These are phyloP conservation scores for Takifugu flavidus DNA, from an alignment of 2,113 vertebrate species.

Conservation along the genomic window DNA sequence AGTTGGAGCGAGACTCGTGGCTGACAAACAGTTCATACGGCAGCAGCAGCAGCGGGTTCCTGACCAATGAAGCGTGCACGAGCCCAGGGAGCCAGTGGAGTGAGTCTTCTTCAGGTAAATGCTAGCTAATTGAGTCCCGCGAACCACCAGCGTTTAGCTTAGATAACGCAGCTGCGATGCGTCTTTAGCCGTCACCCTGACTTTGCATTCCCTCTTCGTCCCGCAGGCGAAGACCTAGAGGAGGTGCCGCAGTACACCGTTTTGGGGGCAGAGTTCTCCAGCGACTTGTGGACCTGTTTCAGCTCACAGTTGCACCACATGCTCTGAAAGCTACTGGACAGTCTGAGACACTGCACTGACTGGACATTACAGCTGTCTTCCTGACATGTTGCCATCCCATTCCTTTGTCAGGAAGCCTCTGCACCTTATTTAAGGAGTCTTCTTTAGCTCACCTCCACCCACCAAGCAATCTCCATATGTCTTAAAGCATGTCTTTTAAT, in stretches of 20 bases:
- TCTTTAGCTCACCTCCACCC: too few relatives aligned
- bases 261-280: conserved; percentile 14
- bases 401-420: neutral
- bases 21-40: conserved; percentile 15
- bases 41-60: conserved; percentile 52
- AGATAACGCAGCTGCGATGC: too few relatives aligned
- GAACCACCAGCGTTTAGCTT: too few relatives aligned
- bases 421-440: too few relatives aligned
- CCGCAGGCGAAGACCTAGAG: conserved; percentile 42
- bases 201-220: conserved; percentile 5
- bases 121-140: neutral
- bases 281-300: conserved; percentile 4
- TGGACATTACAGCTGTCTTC: conserved; percentile 31
- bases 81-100: conserved; percentile 74
- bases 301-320: accelerated
- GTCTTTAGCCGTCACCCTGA: conserved; percentile 7
- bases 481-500: too few relatives aligned
- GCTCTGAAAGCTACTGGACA: neutral
- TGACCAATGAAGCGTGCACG: conserved; percentile 68
- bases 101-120: conserved; percentile 73
- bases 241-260: conserved; percentile 37
- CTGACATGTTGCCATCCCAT: neutral
- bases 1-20: conserved; percentile 63
- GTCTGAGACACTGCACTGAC: conserved; percentile 13
- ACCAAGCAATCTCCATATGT: too few relatives aligned